Evolutionary conservation across 2,888 invertebrate species (phyloP).

Genomic region (Oxytorus armatus): DNA sequence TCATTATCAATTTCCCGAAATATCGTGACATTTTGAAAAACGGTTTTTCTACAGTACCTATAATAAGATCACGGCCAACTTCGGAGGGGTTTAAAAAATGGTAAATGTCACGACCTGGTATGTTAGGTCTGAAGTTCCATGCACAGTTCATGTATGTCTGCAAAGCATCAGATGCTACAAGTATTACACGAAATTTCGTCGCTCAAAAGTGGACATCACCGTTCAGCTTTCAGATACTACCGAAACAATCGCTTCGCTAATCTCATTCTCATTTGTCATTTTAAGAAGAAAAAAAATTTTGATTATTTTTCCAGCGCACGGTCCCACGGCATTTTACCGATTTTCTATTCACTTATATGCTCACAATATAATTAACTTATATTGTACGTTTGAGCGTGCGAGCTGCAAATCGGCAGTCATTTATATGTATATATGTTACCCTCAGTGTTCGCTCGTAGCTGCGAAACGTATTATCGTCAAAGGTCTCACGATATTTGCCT

Average conservation of each 20-base stretch:
- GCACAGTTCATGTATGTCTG: too few relatives aligned
- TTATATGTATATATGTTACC: neutral
- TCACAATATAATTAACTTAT: conserved; percentile 2
- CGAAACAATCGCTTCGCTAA: conserved; percentile 6
- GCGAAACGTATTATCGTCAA: conserved; percentile 35
- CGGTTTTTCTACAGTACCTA: too few relatives aligned
- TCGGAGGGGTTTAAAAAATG: too few relatives aligned
- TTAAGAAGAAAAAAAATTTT: conserved; percentile 4
- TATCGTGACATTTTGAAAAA: too few relatives aligned
- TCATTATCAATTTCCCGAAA: too few relatives aligned
- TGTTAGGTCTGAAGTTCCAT: too few relatives aligned
- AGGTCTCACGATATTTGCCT: conserved; percentile 42
- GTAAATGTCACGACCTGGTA: too few relatives aligned
- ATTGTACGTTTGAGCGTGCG: conserved; percentile 30
- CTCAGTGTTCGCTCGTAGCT: neutral
- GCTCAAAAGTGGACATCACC: too few relatives aligned
- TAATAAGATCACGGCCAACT: too few relatives aligned
- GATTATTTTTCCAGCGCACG: conserved; percentile 10
- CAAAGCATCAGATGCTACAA: too few relatives aligned
- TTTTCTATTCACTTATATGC: conserved; percentile 2
- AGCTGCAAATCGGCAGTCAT: conserved; percentile 38
- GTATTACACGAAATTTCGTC: too few relatives aligned
- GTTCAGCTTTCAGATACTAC: neutral
- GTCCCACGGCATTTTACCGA: conserved; percentile 21
- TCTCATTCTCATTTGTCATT: conserved; percentile 11